A percentile compares a stretch with the other conserved stretches of the same genome.
phyloP scores from a whole-genome alignment of 2,888 invertebrate species.

The Eupithecia subumbrata region DNA sequence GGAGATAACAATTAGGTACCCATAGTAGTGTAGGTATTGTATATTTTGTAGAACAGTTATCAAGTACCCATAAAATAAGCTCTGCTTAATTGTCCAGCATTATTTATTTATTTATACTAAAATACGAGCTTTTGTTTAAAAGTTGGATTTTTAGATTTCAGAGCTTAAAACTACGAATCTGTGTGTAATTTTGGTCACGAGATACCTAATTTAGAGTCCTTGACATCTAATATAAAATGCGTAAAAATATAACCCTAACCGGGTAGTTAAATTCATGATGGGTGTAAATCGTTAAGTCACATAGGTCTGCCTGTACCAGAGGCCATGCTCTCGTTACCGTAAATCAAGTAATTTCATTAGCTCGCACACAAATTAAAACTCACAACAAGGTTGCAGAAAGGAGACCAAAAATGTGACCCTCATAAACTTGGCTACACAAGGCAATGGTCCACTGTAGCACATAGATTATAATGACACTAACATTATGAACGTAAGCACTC shows the following conservation, averaged over 20 bases:
- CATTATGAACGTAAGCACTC: too few relatives aligned
- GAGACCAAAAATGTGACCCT: slow-evolving; percentile 35
- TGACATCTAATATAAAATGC: too few relatives aligned
- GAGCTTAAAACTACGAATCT: neutral
- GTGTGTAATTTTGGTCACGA: neutral
- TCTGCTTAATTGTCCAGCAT: too few relatives aligned
- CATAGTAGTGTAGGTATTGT: too few relatives aligned
- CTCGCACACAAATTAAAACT: slow-evolving; percentile 23
- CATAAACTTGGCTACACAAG: slow-evolving; percentile 12
- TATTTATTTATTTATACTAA: too few relatives aligned
- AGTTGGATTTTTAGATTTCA: neutral
- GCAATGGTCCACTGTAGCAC: neutral
- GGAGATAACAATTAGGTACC: neutral
- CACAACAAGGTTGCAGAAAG: slow-evolving; percentile 35
- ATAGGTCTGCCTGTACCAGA: neutral
- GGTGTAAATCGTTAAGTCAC: neutral
- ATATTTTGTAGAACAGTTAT: too few relatives aligned
- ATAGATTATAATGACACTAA: too few relatives aligned
- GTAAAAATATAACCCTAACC: neutral
- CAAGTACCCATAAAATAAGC: too few relatives aligned
- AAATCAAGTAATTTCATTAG: slow-evolving; percentile 19
- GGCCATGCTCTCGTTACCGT: slow-evolving; percentile 10
- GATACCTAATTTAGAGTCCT: neutral
- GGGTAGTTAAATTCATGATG: neutral
- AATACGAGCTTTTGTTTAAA: too few relatives aligned